These are phyloP conservation scores for Threskiornis aethiopicus DNA, from an alignment of 2,797 vertebrate species.

Conservation along the genomic window DNA sequence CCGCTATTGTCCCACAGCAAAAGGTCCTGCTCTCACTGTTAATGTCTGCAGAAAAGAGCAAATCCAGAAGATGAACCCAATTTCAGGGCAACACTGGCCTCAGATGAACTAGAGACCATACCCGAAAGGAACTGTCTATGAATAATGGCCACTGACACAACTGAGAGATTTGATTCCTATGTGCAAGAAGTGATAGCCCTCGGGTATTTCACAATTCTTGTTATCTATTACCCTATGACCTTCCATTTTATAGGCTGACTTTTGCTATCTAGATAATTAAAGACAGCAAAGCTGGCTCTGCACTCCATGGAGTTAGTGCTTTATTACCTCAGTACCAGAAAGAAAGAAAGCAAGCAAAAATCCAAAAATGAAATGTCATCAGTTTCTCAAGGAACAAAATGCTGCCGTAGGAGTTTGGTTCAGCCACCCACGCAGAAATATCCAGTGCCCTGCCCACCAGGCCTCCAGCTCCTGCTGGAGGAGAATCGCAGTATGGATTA, in stretches of 20 bases:
- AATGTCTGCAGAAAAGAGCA: neutral
- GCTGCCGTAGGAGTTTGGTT: neutral
- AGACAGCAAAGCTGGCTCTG: neutral
- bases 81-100: neutral
- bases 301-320: neutral
- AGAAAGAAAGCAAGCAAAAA: neutral
- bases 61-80: neutral
- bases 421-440: neutral
- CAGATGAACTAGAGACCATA: neutral
- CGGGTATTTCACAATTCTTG: neutral
- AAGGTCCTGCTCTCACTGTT: neutral
- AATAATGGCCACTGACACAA: neutral
- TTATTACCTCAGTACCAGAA: neutral
- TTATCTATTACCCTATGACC: neutral
- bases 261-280: neutral
- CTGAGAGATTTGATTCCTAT: neutral
- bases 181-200: neutral
- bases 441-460: neutral
- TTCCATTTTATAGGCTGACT: slow-evolving; percentile 10
- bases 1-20: neutral
- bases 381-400: neutral
- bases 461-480: neutral
- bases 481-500: neutral
- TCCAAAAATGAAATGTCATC: neutral
- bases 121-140: neutral